These are phyloP conservation scores for Chloroceryle aenea DNA, from an alignment of 2,113 vertebrate species.

Conservation along the genomic window DNA sequence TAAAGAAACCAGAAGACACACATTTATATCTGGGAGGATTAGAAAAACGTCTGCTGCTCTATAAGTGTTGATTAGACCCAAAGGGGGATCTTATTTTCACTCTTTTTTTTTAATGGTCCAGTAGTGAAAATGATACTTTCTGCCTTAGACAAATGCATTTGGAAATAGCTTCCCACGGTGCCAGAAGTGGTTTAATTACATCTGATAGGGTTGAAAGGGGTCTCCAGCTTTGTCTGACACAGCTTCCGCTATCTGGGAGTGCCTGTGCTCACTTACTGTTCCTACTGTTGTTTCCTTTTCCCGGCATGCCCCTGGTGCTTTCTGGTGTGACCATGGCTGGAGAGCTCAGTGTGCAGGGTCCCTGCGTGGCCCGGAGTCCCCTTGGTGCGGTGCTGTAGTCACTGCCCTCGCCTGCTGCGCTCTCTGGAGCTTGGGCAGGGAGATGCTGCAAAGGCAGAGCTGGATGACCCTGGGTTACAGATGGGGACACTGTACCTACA, in stretches of 20 bases:
- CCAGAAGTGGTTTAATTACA: slow-evolving; percentile 46
- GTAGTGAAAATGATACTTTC: slow-evolving; percentile 12
- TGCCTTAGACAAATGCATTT: slow-evolving; percentile 7
- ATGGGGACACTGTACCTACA: not conserved
- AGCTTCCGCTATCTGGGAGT: not conserved
- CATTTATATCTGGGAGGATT: not conserved
- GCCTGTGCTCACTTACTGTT: accelerated
- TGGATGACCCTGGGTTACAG: not conserved
- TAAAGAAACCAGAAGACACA: slow-evolving; percentile 4
- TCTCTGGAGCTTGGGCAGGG: not conserved
- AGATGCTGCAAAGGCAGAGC: not conserved
- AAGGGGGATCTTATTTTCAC: slow-evolving; percentile 22
- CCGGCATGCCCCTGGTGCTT: not conserved
- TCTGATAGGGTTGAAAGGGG: not conserved
- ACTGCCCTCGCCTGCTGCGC: accelerated
- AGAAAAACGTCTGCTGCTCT: slow-evolving; percentile 14
- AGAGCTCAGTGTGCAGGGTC: not conserved
- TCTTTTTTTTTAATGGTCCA: slow-evolving; percentile 5
- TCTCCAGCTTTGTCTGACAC: not conserved
- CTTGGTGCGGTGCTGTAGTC: not conserved
- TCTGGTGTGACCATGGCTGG: accelerated
- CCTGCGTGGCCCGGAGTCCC: not conserved
- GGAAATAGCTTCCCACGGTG: slow-evolving; percentile 21
- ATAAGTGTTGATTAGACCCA: slow-evolving; percentile 21
- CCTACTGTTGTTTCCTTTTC: not conserved